phyloP scores from a whole-genome alignment of 2,797 vertebrate genomes.

The Mallotus villosus region DNA sequence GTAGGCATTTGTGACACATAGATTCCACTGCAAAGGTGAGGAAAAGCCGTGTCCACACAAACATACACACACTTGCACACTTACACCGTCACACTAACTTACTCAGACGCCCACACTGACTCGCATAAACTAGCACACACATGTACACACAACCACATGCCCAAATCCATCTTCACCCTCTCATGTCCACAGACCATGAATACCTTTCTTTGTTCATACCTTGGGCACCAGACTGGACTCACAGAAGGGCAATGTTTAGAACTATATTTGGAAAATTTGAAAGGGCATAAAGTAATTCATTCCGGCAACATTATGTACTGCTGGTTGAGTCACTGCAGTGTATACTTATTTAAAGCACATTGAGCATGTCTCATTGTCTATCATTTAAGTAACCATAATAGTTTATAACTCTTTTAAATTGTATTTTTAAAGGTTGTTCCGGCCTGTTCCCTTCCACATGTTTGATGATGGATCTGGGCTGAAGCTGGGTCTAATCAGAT shows the following conservation, averaged over 20 bases:
- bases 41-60: background rate
- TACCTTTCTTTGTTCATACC: constrained; percentile 48
- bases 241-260: background rate
- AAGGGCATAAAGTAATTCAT: background rate
- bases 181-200: constrained; percentile 42
- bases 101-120: no score
- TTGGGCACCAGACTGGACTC: background rate
- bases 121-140: no score
- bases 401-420: no score
- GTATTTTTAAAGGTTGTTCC: background rate
- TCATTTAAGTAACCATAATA: no score
- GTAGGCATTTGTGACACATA: no score
- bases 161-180: background rate
- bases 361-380: no score
- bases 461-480: background rate
- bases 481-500: no score
- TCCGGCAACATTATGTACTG: background rate
- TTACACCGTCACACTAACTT: no score
- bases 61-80: background rate
- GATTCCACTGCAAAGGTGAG: no score
- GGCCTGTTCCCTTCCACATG: background rate
- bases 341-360: no score
- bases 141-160: background rate
- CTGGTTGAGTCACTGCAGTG: no score
- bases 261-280: background rate